Conservation (phyloP, 2,113 vertebrate genomes). For the Phrynosoma platyrhinos region DNA sequence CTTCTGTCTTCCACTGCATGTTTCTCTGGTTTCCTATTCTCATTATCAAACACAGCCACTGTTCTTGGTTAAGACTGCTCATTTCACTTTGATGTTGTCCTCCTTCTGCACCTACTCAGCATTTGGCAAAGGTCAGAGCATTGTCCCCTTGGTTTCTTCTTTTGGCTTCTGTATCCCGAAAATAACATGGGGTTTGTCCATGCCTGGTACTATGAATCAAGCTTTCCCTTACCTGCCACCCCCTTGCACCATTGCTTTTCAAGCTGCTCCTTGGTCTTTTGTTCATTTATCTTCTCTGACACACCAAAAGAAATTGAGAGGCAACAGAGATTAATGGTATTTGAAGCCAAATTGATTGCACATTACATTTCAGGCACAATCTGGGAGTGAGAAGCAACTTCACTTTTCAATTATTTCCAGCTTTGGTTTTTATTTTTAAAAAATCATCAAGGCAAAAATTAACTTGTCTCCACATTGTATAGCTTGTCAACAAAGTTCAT, state of each 20-base stretch:
- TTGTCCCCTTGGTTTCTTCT: slow-evolving; percentile 71
- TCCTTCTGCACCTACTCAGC: slow-evolving; percentile 21
- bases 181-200: slow-evolving; percentile 69
- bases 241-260: slow-evolving; percentile 63
- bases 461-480: slow-evolving; percentile 33
- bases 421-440: slow-evolving; percentile 54
- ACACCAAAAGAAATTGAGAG: slow-evolving; percentile 71
- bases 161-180: slow-evolving; percentile 73
- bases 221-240: background rate
- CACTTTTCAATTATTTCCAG: slow-evolving; percentile 70
- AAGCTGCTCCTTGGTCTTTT: slow-evolving; percentile 71
- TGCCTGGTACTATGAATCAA: slow-evolving; percentile 61
- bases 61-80: slow-evolving; percentile 54
- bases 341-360: slow-evolving; percentile 76
- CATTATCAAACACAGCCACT: slow-evolving; percentile 45
- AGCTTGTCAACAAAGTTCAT: slow-evolving; percentile 36
- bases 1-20: slow-evolving; percentile 47
- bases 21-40: slow-evolving; percentile 56
- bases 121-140: slow-evolving; percentile 68
- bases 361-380: slow-evolving; percentile 37
- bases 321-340: slow-evolving; percentile 73
- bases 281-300: slow-evolving; percentile 75
- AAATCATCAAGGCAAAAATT: slow-evolving; percentile 60
- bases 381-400: slow-evolving; percentile 26
- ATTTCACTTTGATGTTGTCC: slow-evolving; percentile 69